Base-by-base conservation (phyloP, 2,888 invertebrate species). In the Lasioglossum marginatum region DNA sequence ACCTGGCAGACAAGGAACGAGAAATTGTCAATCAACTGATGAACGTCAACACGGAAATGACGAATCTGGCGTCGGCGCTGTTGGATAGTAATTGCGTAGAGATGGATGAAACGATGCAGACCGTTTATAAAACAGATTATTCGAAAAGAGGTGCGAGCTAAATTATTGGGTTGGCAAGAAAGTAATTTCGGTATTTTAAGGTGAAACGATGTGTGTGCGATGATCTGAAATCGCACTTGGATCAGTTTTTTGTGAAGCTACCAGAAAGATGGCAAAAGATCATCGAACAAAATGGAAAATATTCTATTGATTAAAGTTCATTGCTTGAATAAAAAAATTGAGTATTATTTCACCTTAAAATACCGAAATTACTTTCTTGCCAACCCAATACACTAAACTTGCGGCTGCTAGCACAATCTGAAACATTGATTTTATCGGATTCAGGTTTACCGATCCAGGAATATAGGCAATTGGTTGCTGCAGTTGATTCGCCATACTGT, bases 61-160 rank as follows among this genome's bases (percentile, higher is more conserved):
- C 88, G 6, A 88, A 90, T 66, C 82, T 92, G 19, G 75, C 89
- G 19, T 77, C 88, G 3, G 84, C 86, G 2, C 96, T 97, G 85
- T 92, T 97, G 83, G 97, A 97, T 85, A 96, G 96, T 90, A 96
- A 96, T 0, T 97, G 97, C 91, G 96, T 96, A 86, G 96, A 96
- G 66, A 95, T 96, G 16, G 96, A 97, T 88, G 96, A 96, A 75
- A 96, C 96, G 93, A 96, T 97, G 96, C 94, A 95, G 74, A 96
- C 96, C 0, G 96, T 97, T 93, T 97, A 97, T 91, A 96, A 96
- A 94, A 96, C 96, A 0, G 96, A 97, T 72, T 97, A 95, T 88
- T 96, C 95, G 78, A 97, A 96, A 93, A 95, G 96, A 96, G 96
- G 97, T 96, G 79, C 95, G n/a, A 68, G 72, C n/a, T 1, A 4